phyloP scores from a whole-genome alignment of 2,888 invertebrate species.

The Aphodius granarius region DNA sequence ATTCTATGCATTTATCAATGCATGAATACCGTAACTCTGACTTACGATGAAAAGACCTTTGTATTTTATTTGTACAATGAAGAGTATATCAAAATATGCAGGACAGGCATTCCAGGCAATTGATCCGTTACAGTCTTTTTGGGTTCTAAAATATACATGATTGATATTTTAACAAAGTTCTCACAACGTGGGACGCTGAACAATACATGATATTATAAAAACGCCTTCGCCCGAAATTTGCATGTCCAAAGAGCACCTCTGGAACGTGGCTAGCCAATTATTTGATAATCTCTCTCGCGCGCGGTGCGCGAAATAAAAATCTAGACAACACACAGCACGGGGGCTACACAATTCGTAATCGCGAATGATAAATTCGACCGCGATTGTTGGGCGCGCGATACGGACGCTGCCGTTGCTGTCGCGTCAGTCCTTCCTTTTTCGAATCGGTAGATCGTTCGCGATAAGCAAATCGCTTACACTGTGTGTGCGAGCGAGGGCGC shows the following conservation, averaged over 20 bases:
- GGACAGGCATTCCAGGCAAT: no score
- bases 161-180: background rate
- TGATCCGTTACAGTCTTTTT: no score
- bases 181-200: background rate
- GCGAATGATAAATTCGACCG: constrained; percentile 10
- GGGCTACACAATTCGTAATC: constrained; percentile 1
- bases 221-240: background rate
- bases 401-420: background rate
- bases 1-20: no score
- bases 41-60: no score
- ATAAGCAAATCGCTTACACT: constrained; percentile 1
- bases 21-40: no score
- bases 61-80: no score
- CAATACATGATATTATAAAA: background rate
- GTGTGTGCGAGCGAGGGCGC: background rate
- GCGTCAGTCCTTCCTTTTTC: background rate
- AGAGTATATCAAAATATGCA: no score
- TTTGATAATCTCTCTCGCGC: constrained; percentile 5
- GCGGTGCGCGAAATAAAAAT: constrained; percentile 5
- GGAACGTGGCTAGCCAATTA: constrained; percentile 4
- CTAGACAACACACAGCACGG: background rate
- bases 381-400: no score
- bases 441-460: background rate
- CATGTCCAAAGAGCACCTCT: background rate
- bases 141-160: no score